Conservation (phyloP, 1,140 invertebrate genomes). For the Drosophila malerkotliana region DNA sequence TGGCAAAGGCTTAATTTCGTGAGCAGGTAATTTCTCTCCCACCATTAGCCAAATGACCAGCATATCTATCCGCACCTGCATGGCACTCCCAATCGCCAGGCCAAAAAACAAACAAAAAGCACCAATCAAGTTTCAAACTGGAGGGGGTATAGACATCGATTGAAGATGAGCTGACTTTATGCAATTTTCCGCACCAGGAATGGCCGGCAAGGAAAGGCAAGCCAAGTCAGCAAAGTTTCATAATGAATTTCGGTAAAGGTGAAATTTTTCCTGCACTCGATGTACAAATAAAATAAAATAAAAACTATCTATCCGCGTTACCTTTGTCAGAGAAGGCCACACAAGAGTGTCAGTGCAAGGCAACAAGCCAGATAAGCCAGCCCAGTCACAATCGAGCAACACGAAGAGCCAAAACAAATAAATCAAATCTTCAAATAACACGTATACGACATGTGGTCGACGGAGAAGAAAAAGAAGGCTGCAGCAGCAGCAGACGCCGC, state of each 20-base stretch:
- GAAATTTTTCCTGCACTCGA: conserved; percentile 60
- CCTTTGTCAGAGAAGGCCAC: conserved; percentile 52
- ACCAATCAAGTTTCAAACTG: conserved; percentile 57
- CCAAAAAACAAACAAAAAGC: conserved; percentile 34
- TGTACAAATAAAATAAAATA: conserved; percentile 39
- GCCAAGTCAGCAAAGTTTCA: conserved; percentile 60
- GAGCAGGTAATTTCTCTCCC: conserved; percentile 32
- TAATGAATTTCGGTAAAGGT: conserved; percentile 69
- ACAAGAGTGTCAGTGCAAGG: conserved; percentile 55
- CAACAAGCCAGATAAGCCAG: conserved; percentile 29
- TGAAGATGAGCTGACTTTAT: conserved; percentile 75
- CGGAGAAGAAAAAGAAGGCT: conserved; percentile 20
- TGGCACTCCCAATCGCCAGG: conserved; percentile 54
- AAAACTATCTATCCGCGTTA: conserved; percentile 45
- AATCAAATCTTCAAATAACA: conserved; percentile 75
- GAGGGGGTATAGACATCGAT: conserved; percentile 31
- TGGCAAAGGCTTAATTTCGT: conserved; percentile 20
- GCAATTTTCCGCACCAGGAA: conserved; percentile 67
- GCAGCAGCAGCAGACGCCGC: neutral
- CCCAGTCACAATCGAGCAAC: conserved; percentile 38
- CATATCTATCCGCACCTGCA: conserved; percentile 55
- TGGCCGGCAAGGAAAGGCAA: conserved; percentile 41
- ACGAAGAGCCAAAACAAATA: conserved; percentile 70
- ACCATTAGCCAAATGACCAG: conserved; percentile 56
- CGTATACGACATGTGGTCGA: conserved; percentile 64